These are phyloP conservation scores for Budorcas taxicolor DNA, from an alignment of 2,113 vertebrate species.

Conservation along the genomic window DNA sequence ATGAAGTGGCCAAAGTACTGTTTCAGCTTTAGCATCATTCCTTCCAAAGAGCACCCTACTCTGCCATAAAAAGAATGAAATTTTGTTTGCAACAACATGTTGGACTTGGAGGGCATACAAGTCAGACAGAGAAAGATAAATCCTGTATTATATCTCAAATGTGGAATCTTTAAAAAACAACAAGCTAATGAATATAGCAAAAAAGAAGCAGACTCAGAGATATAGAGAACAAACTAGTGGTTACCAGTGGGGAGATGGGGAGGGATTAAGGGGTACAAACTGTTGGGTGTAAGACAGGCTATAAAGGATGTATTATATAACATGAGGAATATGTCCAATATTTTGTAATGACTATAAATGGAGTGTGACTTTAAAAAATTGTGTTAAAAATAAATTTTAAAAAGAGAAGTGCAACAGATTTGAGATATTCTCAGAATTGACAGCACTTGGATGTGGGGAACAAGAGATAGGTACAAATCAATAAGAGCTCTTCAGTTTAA, in stretches of 20 bases:
- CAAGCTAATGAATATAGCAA: background rate
- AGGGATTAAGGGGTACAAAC: background rate
- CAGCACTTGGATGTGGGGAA: background rate
- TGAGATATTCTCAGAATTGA: background rate
- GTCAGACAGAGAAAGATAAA: background rate
- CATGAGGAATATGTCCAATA: background rate
- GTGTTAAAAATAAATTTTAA: background rate
- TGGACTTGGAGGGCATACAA: background rate
- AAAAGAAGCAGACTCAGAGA: background rate
- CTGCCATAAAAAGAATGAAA: background rate
- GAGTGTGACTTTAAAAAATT: background rate
- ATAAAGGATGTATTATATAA: background rate
- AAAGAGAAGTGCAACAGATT: background rate
- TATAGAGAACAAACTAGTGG: background rate
- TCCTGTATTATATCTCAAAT: background rate
- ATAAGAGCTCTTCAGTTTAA: background rate
- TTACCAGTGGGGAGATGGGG: background rate
- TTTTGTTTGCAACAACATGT: background rate
- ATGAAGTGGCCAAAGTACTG: no score
- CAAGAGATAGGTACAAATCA: background rate
- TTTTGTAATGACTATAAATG: background rate
- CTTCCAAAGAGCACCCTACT: background rate
- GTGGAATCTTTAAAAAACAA: background rate
- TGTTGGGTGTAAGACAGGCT: background rate
- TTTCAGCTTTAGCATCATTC: no score